Conservation (phyloP, 23 tunicate genomes). For the Halocynthia roretzi region DNA sequence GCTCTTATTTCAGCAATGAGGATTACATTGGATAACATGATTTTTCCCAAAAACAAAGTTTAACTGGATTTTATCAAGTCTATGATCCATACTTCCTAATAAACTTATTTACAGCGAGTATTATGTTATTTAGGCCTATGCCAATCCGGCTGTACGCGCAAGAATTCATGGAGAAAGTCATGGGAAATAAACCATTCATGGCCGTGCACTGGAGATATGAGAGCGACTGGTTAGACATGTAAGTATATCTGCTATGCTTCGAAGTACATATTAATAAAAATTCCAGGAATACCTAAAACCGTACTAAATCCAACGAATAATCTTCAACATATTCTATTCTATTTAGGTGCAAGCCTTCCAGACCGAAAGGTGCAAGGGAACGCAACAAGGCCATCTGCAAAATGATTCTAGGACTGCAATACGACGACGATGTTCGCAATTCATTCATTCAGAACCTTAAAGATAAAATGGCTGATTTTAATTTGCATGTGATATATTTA, state of each 20-base stretch:
- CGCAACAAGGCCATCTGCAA: conserved; percentile 91
- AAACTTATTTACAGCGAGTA: neutral
- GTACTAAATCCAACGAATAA: neutral
- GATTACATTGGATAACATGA: neutral
- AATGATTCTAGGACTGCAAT: conserved; percentile 71
- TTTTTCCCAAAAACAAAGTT: neutral
- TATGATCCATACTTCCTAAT: neutral
- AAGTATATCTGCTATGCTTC: conserved; percentile 2
- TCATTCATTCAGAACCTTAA: conserved; percentile 69
- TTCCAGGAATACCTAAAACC: too few species aligned
- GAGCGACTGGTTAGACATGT: conserved; percentile 99
- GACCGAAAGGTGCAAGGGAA: conserved; percentile 98
- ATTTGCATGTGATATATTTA: conserved; percentile 60
- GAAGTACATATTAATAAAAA: too few species aligned
- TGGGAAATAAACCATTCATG: conserved; percentile 69
- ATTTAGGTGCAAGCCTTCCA: conserved; percentile 90
- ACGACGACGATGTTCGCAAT: conserved; percentile 69
- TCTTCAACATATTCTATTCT: neutral
- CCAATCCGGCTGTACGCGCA: conserved; percentile 72
- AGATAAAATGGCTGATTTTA: conserved; percentile 96
- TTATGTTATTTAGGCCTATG: conserved; percentile 51
- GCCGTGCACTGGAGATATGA: conserved; percentile 99
- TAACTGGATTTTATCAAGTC: too few species aligned
- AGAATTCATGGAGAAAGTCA: conserved; percentile 57
- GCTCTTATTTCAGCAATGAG: neutral